Conservation (phyloP, 2,888 invertebrate species). For the Herminia tarsipennalis region DNA sequence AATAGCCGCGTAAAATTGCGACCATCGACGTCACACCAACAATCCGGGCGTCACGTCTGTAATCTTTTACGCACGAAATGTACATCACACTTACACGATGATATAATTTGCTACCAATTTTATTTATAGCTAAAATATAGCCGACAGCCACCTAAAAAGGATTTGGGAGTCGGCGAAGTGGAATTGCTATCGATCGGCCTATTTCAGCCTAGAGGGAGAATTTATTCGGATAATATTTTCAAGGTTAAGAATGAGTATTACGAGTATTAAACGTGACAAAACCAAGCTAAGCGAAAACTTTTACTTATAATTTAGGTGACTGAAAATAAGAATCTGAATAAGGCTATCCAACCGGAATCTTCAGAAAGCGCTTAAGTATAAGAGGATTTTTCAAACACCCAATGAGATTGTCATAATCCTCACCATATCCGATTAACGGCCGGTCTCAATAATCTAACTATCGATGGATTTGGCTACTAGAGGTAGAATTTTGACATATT, state of each 20-base stretch:
- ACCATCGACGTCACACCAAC: conserved; percentile 50
- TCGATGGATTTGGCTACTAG: no score
- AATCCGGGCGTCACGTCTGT: conserved; percentile 59
- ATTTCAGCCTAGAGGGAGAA: conserved; percentile 13
- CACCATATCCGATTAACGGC: no score
- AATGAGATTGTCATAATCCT: no score
- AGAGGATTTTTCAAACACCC: no score
- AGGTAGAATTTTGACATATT: no score
- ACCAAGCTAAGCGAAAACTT: conserved; percentile 7
- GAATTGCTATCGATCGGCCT: conserved; percentile 39
- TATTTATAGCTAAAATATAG: conserved; percentile 48
- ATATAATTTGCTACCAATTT: conserved; percentile 55
- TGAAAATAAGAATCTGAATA: no score
- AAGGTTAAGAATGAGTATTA: conserved; percentile 18
- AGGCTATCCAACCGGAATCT: no score
- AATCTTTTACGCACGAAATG: conserved; percentile 69
- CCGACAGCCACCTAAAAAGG: conserved; percentile 39
- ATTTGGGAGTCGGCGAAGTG: conserved; percentile 30
- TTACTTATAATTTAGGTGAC: background rate
- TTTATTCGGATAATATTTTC: conserved; percentile 36
- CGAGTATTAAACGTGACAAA: conserved; percentile 12
- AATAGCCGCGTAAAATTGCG: conserved; percentile 66
- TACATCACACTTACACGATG: conserved; percentile 51
- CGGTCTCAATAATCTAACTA: no score
- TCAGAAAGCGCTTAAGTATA: no score